Conservation (phyloP, 2,113 vertebrate genomes). For the Lucifuga dentata region DNA sequence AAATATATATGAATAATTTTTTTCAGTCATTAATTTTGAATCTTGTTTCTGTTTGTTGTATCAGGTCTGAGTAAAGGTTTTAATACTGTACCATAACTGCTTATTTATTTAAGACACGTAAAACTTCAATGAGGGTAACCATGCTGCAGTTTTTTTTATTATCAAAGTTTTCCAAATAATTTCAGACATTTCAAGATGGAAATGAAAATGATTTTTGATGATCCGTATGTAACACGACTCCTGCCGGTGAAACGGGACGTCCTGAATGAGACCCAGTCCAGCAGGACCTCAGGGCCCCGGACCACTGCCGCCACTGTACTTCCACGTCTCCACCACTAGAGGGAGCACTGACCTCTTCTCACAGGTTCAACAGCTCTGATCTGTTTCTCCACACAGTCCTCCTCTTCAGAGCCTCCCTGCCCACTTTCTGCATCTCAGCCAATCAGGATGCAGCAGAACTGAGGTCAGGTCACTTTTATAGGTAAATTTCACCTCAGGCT, state of each 20-base stretch:
- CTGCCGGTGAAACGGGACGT: not conserved
- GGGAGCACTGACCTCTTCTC: slow-evolving; percentile 70
- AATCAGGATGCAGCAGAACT: slow-evolving; percentile 35
- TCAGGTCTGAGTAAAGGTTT: slow-evolving; percentile 83
- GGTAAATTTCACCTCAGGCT: not conserved
- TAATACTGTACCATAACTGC: slow-evolving; percentile 73
- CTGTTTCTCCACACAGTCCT: not conserved
- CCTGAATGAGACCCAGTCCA: slow-evolving; percentile 70
- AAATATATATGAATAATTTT: slow-evolving; percentile 64
- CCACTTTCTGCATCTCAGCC: slow-evolving; percentile 14
- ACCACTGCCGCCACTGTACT: slow-evolving; percentile 56
- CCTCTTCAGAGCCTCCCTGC: not conserved
- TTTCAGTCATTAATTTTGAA: slow-evolving; percentile 79
- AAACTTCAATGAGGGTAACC: too few relatives aligned
- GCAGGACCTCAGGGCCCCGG: slow-evolving; percentile 82
- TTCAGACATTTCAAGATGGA: not conserved
- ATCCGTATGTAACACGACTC: not conserved
- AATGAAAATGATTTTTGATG: not conserved
- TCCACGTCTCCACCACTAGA: slow-evolving; percentile 62
- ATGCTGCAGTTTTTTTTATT: not conserved
- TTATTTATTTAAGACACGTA: too few relatives aligned
- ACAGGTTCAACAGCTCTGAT: not conserved
- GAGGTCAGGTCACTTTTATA: slow-evolving; percentile 17
- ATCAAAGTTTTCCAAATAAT: not conserved
- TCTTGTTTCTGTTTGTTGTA: slow-evolving; percentile 84